phyloP scores from a whole-genome alignment of 2,797 vertebrate species.

The Clarias fuscus region DNA sequence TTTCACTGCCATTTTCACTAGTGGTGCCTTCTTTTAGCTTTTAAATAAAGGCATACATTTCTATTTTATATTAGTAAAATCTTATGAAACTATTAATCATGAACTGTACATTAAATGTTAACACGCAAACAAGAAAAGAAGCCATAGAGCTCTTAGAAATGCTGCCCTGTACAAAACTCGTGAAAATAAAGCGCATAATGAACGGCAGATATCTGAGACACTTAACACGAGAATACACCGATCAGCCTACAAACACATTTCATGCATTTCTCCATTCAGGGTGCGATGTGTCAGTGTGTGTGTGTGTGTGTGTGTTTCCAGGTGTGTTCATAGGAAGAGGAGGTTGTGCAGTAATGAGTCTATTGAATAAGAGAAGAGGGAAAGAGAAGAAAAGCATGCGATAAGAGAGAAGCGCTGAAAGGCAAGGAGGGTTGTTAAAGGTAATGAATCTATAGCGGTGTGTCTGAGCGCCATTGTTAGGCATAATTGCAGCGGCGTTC shows the following conservation, averaged over 20 bases:
- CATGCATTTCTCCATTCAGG: background rate
- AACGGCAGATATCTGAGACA: background rate
- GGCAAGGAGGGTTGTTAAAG: constrained; percentile 73
- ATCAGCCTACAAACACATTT: background rate
- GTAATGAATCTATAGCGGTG: constrained; percentile 80
- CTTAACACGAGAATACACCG: constrained; percentile 9
- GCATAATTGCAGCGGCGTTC: constrained; percentile 84
- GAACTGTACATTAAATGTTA: background rate
- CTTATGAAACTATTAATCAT: background rate
- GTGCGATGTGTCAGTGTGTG: background rate
- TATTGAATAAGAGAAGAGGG: constrained; percentile 47
- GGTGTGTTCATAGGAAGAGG: constrained; percentile 27
- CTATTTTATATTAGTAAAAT: background rate
- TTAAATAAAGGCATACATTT: background rate
- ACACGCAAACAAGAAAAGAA: background rate
- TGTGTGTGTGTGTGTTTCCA: constrained; percentile 29
- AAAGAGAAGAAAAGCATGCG: constrained; percentile 47
- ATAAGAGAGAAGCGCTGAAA: constrained; percentile 51
- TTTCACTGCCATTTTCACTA: no score
- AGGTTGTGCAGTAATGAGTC: constrained; percentile 36
- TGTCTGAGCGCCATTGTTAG: constrained; percentile 70
- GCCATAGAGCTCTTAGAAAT: background rate
- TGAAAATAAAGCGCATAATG: background rate
- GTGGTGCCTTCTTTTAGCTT: background rate
- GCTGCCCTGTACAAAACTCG: background rate